These are phyloP conservation scores for Osmerus mordax DNA, from an alignment of 2,113 vertebrate species.

Conservation along the genomic window DNA sequence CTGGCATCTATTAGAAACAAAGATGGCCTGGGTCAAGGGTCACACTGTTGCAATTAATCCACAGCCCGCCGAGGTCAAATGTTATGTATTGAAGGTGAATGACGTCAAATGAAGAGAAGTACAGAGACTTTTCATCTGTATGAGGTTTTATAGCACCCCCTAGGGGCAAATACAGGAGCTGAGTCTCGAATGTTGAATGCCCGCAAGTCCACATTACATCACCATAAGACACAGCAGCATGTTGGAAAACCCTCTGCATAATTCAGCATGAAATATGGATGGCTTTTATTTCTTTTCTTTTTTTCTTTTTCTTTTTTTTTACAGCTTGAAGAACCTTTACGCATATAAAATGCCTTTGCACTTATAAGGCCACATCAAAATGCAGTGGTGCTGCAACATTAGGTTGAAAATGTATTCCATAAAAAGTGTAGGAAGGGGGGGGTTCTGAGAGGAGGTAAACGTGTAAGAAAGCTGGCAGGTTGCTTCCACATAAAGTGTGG, in stretches of 20 bases:
- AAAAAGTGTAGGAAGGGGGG: constrained; percentile 23
- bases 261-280: constrained; percentile 27
- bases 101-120: not conserved
- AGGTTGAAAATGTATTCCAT: not conserved
- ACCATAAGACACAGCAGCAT: constrained; percentile 18
- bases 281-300: constrained; percentile 19
- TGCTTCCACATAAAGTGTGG: no score
- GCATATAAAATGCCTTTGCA: constrained; percentile 32
- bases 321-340: constrained; percentile 28
- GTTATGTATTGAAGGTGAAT: constrained; percentile 15
- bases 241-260: not conserved
- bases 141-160: constrained; percentile 47
- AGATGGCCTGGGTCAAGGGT: constrained; percentile 50
- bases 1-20: constrained; percentile 31
- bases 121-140: constrained; percentile 16
- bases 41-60: constrained; percentile 54
- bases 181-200: not conserved
- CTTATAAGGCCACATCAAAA: not conserved
- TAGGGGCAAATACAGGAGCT: constrained; percentile 27
- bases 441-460: constrained; percentile 15
- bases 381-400: not conserved
- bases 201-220: no score
- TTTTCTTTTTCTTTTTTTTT: constrained; percentile 20
- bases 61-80: constrained; percentile 44
- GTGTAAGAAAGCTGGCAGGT: constrained; percentile 10